A percentile compares a stretch with the other conserved stretches of the same genome.
phyloP scores from a whole-genome alignment of 2,797 vertebrate species.

The Tolypeutes matacus region DNA sequence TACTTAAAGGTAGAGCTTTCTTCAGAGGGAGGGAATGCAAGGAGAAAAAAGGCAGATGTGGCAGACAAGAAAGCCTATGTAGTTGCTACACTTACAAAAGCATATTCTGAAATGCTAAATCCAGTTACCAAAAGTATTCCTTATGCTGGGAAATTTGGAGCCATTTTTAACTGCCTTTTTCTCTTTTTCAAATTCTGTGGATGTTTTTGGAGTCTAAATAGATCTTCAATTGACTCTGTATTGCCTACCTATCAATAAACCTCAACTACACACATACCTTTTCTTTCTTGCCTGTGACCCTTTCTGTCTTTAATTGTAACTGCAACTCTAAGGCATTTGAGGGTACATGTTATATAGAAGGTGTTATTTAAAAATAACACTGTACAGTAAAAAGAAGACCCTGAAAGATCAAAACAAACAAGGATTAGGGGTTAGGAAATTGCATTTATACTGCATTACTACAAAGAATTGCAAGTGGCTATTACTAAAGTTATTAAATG shows the following conservation, averaged over 20 bases:
- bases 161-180: conserved; percentile 11
- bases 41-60: conserved; percentile 61
- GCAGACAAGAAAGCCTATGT: conserved; percentile 41
- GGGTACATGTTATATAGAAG: conserved; percentile 78
- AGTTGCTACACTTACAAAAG: conserved; percentile 40
- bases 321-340: conserved; percentile 82
- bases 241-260: conserved; percentile 65
- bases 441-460: conserved; percentile 74
- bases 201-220: conserved; percentile 54
- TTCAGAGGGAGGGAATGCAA: conserved; percentile 53
- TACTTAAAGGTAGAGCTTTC: conserved; percentile 65
- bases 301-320: conserved; percentile 83
- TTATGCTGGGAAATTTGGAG: conserved; percentile 18
- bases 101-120: conserved; percentile 52
- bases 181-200: neutral
- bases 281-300: conserved; percentile 83
- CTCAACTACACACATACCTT: conserved; percentile 82
- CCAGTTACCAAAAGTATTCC: neutral
- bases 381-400: conserved; percentile 81
- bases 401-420: conserved; percentile 84
- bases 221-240: conserved; percentile 40
- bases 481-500: conserved; percentile 49
- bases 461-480: conserved; percentile 76
- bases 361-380: conserved; percentile 80
- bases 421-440: conserved; percentile 63